Conservation (phyloP, 2,888 invertebrate genomes). For the Neoscelio sp. region DNA sequence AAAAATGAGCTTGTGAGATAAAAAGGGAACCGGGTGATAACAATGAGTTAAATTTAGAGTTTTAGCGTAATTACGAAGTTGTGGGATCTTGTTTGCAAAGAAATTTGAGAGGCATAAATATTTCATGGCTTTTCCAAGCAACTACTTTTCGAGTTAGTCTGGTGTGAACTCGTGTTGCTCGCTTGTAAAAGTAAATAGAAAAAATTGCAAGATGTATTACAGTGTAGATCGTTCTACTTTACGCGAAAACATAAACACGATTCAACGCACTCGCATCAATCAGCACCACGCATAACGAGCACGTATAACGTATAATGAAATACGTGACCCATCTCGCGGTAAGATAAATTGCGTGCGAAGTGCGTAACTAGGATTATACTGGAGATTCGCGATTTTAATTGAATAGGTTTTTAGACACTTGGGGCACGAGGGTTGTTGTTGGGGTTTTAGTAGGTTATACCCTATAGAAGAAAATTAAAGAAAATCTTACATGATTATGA, state of each 20-base stretch:
- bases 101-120: constrained; percentile 8
- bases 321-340: constrained; percentile 78
- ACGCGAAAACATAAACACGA: constrained; percentile 62
- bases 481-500: too few relatives aligned
- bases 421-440: too few relatives aligned
- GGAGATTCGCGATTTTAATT: constrained; percentile 24
- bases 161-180: constrained; percentile 47
- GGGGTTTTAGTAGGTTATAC: too few relatives aligned
- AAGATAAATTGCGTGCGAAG: constrained; percentile 73
- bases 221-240: constrained; percentile 59
- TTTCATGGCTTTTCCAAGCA: constrained; percentile 15
- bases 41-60: not conserved
- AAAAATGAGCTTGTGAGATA: not conserved
- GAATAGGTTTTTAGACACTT: constrained; percentile 29
- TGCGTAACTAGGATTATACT: constrained; percentile 39
- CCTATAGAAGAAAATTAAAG: not conserved
- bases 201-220: constrained; percentile 49
- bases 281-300: constrained; percentile 53
- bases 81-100: too few relatives aligned
- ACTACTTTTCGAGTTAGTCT: constrained; percentile 41
- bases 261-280: constrained; percentile 63
- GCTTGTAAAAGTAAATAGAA: constrained; percentile 24
- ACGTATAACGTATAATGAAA: constrained; percentile 74
- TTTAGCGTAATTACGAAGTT: too few relatives aligned
- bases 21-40: too few relatives aligned